These are phyloP conservation scores for Tetraneura akinire DNA, from an alignment of 1,140 invertebrate species.

Conservation along the genomic window DNA sequence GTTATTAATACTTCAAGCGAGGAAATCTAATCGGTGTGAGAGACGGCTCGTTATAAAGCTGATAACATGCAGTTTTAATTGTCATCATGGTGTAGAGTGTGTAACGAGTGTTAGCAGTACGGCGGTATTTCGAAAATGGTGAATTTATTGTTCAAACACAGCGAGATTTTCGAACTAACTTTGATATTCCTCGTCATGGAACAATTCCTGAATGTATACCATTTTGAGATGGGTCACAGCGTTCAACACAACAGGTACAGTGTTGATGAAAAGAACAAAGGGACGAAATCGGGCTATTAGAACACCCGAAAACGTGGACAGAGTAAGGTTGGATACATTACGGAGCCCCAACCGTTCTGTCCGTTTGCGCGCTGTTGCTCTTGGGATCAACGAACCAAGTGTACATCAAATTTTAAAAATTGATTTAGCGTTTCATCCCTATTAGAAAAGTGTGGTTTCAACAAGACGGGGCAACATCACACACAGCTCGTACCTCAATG, in stretches of 20 bases:
- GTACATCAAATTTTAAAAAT: constrained; percentile 47
- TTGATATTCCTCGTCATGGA: constrained; percentile 39
- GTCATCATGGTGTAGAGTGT: too few species aligned
- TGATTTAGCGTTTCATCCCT: constrained; percentile 55
- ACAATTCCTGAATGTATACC: constrained; percentile 44
- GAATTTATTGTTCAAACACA: constrained; percentile 49
- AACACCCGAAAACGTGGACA: constrained; percentile 53
- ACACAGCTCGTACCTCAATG: too few species aligned
- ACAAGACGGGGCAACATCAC: too few species aligned
- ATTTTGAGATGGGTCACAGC: constrained; percentile 53
- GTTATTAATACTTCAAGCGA: too few species aligned
- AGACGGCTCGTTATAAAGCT: too few species aligned
- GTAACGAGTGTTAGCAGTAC: constrained; percentile 45
- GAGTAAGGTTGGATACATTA: constrained; percentile 49
- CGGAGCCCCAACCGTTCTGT: constrained; percentile 52
- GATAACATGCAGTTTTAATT: too few species aligned
- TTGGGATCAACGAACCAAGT: not conserved
- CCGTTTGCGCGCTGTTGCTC: not conserved
- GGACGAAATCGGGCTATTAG: constrained; percentile 51
- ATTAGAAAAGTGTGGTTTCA: not conserved
- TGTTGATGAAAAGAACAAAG: constrained; percentile 50
- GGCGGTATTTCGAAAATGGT: constrained; percentile 49
- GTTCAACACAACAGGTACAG: constrained; percentile 53
- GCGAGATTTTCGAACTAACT: constrained; percentile 52
- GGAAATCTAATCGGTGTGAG: too few species aligned